Evolutionary conservation across 2,888 invertebrate genomes (phyloP).

Genomic region (Nemoura dubitans): DNA sequence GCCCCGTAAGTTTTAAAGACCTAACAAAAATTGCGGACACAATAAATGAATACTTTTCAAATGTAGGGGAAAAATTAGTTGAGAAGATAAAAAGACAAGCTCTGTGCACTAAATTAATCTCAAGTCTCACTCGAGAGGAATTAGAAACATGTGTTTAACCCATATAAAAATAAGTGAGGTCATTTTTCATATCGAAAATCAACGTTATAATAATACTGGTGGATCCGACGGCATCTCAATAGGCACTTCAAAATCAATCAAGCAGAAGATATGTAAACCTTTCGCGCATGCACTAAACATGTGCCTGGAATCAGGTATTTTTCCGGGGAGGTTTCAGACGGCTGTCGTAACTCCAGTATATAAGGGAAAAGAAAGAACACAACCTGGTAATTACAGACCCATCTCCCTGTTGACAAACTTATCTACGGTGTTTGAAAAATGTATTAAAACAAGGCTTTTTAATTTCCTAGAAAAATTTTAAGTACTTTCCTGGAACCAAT

Average conservation of each 20-base stretch:
- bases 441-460: conserved; percentile 33
- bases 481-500: conserved; percentile 39
- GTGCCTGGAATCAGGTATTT: neutral
- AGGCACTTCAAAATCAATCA: neutral
- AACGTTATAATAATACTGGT: neutral
- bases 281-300: conserved; percentile 37
- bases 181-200: neutral
- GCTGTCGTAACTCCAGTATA: conserved; percentile 43
- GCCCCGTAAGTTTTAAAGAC: neutral
- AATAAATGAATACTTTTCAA: neutral
- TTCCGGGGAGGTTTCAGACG: conserved; percentile 43
- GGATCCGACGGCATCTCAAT: neutral
- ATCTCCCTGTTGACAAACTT: conserved; percentile 45
- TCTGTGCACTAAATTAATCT: neutral
- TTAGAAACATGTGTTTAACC: neutral
- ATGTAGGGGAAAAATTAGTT: neutral
- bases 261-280: neutral
- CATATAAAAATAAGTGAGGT: neutral
- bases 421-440: neutral
- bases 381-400: conserved; percentile 44
- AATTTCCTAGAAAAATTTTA: conserved; percentile 16
- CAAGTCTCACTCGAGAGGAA: too few relatives aligned
- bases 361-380: conserved; percentile 38
- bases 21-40: neutral
- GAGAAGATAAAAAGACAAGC: neutral